phyloP scores from a whole-genome alignment of 2,113 vertebrate species.

The Reinhardtius hippoglossoides region DNA sequence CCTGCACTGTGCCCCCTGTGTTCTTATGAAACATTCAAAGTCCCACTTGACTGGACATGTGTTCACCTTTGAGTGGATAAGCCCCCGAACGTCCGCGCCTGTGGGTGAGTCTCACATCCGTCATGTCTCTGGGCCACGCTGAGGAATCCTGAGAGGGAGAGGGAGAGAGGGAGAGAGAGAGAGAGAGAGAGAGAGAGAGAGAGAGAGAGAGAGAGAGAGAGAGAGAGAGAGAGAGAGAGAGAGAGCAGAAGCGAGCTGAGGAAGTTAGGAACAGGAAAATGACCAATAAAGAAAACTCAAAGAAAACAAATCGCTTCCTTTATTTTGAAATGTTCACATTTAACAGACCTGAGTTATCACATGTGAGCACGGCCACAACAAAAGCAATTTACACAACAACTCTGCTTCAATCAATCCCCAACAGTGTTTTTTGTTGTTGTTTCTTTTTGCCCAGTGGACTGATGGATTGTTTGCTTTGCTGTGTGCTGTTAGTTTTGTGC shows the following conservation, averaged over 20 bases:
- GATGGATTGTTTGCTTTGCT: constrained; percentile 54
- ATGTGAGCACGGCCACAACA: constrained; percentile 10
- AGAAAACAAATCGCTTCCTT: constrained; percentile 4
- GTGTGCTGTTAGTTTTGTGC: constrained; percentile 39
- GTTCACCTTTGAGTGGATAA: constrained; percentile 49
- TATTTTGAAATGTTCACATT: constrained; percentile 17
- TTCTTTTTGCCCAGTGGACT: constrained; percentile 36
- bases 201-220: background rate
- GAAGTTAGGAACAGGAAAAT: background rate
- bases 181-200: background rate
- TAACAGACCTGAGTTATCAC: constrained; percentile 5
- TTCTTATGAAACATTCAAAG: constrained; percentile 69
- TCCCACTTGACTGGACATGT: constrained; percentile 49
- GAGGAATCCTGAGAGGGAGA: background rate
- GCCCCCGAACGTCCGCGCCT: background rate
- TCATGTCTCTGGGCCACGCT: constrained; percentile 5
- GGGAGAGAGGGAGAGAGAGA: background rate
- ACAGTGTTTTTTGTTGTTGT: constrained; percentile 19
- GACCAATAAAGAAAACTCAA: background rate
- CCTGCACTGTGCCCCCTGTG: background rate
- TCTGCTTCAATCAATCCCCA: constrained; percentile 45
- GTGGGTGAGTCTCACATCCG: constrained; percentile 28
- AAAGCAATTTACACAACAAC: constrained; percentile 37
- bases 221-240: no score
- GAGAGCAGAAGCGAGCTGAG: background rate